Conservation (phyloP, 2,797 vertebrate species). For the Tokudaia muenninki region DNA sequence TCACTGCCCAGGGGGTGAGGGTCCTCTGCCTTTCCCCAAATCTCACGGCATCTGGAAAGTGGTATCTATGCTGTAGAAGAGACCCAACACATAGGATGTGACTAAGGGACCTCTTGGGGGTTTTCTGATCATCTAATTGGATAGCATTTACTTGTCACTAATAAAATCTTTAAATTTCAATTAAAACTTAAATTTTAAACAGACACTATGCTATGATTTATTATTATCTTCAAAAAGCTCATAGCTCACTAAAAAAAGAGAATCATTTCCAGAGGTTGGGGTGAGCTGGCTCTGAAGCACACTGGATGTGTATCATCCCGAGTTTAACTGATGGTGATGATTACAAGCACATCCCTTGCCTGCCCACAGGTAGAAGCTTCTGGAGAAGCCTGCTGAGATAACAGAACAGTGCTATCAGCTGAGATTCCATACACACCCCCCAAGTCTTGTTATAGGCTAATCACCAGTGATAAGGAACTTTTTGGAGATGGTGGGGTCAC, state of each 20-base stretch:
- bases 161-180: slow-evolving; percentile 6
- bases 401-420: background rate
- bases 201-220: background rate
- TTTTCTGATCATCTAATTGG: background rate
- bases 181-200: slow-evolving; percentile 15
- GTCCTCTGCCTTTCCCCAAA: background rate
- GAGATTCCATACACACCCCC: background rate
- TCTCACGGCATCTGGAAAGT: background rate
- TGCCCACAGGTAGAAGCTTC: background rate
- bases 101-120: background rate
- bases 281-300: background rate
- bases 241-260: background rate
- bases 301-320: background rate
- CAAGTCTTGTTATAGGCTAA: background rate
- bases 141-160: background rate
- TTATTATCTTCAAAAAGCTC: background rate
- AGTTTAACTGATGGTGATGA: background rate
- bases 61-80: background rate
- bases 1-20: background rate
- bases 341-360: background rate
- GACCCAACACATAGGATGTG: rapidly evolving
- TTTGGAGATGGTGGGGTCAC: background rate
- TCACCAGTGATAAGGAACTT: background rate
- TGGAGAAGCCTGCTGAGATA: background rate
- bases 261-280: background rate